Evolutionary conservation across 2,797 vertebrate genomes (phyloP), one percentile per base, ranked within the genome.

Genomic region (Australoheros facetus): DNA sequence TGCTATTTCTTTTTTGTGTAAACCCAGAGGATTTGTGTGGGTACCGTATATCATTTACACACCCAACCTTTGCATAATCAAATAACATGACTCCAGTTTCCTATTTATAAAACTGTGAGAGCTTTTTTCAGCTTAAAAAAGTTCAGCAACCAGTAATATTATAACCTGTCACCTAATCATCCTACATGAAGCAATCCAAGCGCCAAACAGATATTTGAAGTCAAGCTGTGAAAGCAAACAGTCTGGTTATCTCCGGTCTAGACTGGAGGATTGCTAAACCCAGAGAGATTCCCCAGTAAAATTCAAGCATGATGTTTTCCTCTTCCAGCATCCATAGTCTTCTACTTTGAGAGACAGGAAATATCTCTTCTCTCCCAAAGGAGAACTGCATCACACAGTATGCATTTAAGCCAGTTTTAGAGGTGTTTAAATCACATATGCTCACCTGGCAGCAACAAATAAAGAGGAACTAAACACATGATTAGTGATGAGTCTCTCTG

Each of bases 401-500:
- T 39, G 56, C 9, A 37, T 72, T 78, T 11, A 19, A 71, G 73
- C 81, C 82, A 83, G 72, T 76, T 88, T 26, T 83, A 19, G 28
- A 85, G 62, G 53, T 57, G 56, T 75, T 37, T 86, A 87, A 89
- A 93, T 92, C 82, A 81, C 5, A 1, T 59, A 71, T 6, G 42
- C 57, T 85, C 64, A 76, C 80, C 78, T 79, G 84, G 86, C 78
- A 51, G 64, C 54, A 84, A 87, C 78, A 91, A 84, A 89, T 81
- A 83, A 79, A 83, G 72, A 81, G 59, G 42, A 75, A 55, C 77
- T 75, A 73, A 87, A 86, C 51, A 81, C 73, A 58, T 74, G 79
- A 88, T 74, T 48, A 85, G 83, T 75, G 88, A 87, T 82, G 74
- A 81, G 81, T 84, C 83, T 83, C 77, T 83, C 75, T 85, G 66